Conservation (phyloP, 2,797 vertebrate species). For the Clarias pachynema region DNA sequence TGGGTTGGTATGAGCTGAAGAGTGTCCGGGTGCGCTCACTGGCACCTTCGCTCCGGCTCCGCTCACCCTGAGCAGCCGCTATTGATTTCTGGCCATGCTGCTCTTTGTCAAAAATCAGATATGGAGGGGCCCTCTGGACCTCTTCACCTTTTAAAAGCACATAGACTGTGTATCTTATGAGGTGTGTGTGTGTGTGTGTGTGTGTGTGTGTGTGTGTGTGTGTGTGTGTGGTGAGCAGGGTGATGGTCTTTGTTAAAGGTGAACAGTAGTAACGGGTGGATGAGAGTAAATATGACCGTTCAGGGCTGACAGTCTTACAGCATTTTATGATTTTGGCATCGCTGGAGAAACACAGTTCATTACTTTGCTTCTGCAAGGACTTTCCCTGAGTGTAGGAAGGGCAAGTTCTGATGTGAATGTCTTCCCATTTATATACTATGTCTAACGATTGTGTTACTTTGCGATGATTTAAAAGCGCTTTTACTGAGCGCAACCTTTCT, state of each 20-base stretch:
- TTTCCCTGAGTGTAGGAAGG: constrained; percentile 19
- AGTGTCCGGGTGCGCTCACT: constrained; percentile 66
- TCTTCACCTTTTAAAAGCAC: constrained; percentile 95
- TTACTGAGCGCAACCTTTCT: constrained; percentile 12
- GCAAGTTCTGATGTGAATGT: constrained; percentile 6
- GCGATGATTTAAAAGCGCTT: constrained; percentile 19
- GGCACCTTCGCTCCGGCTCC: constrained; percentile 71
- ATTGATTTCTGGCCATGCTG: constrained; percentile 95
- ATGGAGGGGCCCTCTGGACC: constrained; percentile 90
- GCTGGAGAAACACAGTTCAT: constrained; percentile 47
- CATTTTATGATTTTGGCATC: constrained; percentile 51
- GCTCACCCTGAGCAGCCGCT: constrained; percentile 77
- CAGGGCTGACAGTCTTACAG: neutral
- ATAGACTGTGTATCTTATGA: constrained; percentile 85
- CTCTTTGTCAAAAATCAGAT: constrained; percentile 99
- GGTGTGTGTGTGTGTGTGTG: constrained; percentile 54
- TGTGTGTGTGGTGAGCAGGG: constrained; percentile 1
- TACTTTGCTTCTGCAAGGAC: constrained; percentile 64
- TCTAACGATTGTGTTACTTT: constrained; percentile 21
- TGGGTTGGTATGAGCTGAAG: constrained; percentile 86
- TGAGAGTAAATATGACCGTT: constrained; percentile 40
- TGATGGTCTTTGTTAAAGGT: constrained; percentile 55
- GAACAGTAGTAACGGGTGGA: constrained; percentile 33
- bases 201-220: constrained; percentile 55
- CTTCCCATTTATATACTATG: constrained; percentile 6